Evolutionary conservation across 2,113 vertebrate genomes (phyloP).

Genomic region (Crotophaga sulcirostris): DNA sequence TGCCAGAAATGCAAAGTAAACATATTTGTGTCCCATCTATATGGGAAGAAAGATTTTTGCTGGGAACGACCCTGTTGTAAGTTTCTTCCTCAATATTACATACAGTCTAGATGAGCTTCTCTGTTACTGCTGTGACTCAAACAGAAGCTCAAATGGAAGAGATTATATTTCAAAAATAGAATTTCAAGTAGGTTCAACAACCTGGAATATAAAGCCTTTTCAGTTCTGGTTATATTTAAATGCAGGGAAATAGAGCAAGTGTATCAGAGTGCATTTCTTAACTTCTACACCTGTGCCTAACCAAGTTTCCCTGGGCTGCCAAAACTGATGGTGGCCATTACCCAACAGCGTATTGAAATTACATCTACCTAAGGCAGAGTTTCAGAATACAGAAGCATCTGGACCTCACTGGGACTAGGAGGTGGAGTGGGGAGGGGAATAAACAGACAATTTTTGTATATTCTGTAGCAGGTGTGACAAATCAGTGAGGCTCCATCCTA

Average conservation of each 20-base stretch:
- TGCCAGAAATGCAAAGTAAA: background rate
- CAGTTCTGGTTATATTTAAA: background rate
- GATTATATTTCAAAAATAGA: background rate
- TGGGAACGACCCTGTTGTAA: background rate
- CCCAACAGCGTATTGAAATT: background rate
- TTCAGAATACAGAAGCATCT: background rate
- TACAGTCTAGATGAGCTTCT: background rate
- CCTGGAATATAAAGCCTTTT: background rate
- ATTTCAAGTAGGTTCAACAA: background rate
- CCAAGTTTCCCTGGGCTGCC: background rate
- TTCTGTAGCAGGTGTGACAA: background rate
- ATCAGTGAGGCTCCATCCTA: background rate
- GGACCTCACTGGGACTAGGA: background rate
- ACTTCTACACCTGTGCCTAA: background rate
- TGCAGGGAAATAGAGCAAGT: rapidly evolving
- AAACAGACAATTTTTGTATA: background rate
- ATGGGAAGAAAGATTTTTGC: background rate
- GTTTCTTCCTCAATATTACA: background rate
- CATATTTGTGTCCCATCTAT: rapidly evolving
- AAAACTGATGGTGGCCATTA: background rate
- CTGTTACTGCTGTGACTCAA: background rate
- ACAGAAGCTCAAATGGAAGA: background rate
- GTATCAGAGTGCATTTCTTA: background rate
- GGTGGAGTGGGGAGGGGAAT: background rate
- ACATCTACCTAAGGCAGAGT: background rate